Evolutionary conservation across 2,113 vertebrate genomes (phyloP).

Genomic region (Halichoeres trimaculatus): DNA sequence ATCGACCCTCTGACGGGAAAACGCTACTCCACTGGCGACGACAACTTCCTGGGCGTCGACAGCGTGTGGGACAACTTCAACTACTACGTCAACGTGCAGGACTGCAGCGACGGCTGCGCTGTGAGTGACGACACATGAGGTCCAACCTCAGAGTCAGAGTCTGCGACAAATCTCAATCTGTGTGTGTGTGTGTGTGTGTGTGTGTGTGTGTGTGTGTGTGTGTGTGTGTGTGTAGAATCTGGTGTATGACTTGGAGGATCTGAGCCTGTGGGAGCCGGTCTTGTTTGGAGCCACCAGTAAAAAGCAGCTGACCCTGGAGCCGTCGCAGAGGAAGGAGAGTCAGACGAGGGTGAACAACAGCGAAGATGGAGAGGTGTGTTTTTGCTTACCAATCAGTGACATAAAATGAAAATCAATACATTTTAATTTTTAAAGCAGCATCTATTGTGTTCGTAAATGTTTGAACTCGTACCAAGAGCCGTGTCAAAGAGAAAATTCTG

Average conservation of each 20-base stretch:
- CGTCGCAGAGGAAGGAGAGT: conserved; percentile 37
- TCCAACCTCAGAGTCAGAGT: no score
- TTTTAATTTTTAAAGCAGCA: no score
- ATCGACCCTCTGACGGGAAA: conserved; percentile 89
- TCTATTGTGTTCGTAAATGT: no score
- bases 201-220: conserved; percentile 18
- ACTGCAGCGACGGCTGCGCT: conserved; percentile 87
- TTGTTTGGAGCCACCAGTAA: conserved; percentile 40
- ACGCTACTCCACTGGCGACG: conserved; percentile 76
- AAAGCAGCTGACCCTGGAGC: conserved; percentile 29
- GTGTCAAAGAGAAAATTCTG: no score
- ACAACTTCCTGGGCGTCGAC: conserved; percentile 91
- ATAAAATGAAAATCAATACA: no score
- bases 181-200: conserved; percentile 13
- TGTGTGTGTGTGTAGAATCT: conserved; percentile 82
- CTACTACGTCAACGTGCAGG: conserved; percentile 96
- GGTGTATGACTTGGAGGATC: conserved; percentile 87
- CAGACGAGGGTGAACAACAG: neutral
- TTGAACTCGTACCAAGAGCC: no score
- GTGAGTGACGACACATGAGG: conserved; percentile 68
- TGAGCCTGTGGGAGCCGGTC: conserved; percentile 87
- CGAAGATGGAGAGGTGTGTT: conserved; percentile 26
- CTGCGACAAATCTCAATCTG: neutral
- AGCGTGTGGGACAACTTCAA: conserved; percentile 93
- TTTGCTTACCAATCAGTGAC: no score